phyloP scores from a whole-genome alignment of 2,113 vertebrate species.

The Syngnathus typhle region DNA sequence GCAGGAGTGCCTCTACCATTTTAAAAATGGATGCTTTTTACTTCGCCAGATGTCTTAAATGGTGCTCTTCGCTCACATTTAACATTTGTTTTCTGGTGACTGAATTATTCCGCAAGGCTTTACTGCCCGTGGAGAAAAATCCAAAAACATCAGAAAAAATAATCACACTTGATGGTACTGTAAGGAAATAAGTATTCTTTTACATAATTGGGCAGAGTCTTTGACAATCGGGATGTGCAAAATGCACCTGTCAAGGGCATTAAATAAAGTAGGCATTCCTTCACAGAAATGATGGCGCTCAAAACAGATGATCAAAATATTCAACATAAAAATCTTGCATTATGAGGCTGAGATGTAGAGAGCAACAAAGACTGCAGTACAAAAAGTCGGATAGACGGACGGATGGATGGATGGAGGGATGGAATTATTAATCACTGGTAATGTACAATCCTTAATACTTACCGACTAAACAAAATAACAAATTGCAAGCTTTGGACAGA shows the following conservation, averaged over 20 bases:
- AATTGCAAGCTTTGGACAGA: no score
- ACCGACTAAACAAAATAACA: no score
- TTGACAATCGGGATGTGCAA: not conserved
- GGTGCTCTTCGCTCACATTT: slow-evolving; percentile 35
- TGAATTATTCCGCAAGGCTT: not conserved
- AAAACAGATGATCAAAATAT: not conserved
- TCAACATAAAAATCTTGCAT: not conserved
- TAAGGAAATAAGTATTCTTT: not conserved
- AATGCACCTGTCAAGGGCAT: not conserved
- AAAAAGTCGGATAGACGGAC: not conserved
- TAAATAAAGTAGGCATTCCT: not conserved
- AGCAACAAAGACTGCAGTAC: not conserved
- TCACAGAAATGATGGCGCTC: not conserved
- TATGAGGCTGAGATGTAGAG: not conserved
- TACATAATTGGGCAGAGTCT: not conserved
- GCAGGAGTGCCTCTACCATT: slow-evolving; percentile 46
- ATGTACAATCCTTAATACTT: no score
- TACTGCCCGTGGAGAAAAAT: not conserved
- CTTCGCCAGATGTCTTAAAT: slow-evolving; percentile 40
- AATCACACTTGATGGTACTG: not conserved
- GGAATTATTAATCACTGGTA: not conserved
- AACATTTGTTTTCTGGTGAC: slow-evolving; percentile 18
- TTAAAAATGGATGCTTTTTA: slow-evolving; percentile 47
- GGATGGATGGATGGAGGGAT: no score
- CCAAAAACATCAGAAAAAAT: not conserved